Evolutionary conservation across 2,888 invertebrate genomes (phyloP).

Genomic region (Chloroclysta siterata): DNA sequence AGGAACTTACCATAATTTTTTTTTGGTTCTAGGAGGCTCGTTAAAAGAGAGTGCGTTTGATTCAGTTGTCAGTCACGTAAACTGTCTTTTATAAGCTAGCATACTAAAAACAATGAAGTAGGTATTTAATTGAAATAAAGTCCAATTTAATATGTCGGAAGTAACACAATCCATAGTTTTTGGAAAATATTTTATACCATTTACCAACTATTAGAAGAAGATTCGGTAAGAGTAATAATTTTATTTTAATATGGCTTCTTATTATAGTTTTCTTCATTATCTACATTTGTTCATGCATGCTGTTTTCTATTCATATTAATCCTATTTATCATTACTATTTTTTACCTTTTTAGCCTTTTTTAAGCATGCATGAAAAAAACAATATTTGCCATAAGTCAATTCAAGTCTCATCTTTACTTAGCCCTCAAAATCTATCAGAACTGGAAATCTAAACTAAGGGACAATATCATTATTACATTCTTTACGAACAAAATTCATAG

Average conservation of each 20-base stretch:
- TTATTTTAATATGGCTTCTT: neutral
- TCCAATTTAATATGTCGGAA: neutral
- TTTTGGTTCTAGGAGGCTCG: no score
- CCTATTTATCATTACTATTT: neutral
- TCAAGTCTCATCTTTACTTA: neutral
- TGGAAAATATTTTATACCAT: no score
- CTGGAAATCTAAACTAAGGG: no score
- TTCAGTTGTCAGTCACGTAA: slow-evolving; percentile 12
- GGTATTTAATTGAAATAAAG: no score
- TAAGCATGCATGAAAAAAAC: neutral
- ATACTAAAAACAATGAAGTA: no score
- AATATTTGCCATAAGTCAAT: neutral
- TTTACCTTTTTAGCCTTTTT: neutral
- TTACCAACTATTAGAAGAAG: no score
- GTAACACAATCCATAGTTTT: neutral
- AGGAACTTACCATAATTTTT: no score
- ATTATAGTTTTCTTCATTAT: neutral
- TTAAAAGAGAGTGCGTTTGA: neutral
- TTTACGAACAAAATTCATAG: neutral
- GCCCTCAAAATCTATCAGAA: no score
- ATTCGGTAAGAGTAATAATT: no score
- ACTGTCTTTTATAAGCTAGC: neutral
- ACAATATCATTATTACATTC: no score
- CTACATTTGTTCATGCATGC: neutral
- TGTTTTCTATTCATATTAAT: neutral